Evolutionary conservation across 2,797 vertebrate species (phyloP).

Genomic region (Darevskia nairensis): DNA sequence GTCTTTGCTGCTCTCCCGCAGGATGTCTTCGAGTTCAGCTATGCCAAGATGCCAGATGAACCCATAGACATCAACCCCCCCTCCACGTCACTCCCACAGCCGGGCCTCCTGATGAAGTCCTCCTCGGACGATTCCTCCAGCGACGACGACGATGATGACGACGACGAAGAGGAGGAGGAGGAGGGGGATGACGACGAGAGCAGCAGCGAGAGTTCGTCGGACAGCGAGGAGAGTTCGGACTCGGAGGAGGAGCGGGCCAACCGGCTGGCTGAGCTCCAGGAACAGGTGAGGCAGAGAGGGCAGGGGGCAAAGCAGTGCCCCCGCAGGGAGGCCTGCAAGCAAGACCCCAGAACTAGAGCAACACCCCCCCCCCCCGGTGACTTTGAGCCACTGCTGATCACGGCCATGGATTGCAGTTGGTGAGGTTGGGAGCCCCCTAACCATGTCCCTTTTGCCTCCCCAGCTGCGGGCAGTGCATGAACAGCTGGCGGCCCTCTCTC

Average conservation of each 20-base stretch:
- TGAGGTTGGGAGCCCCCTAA: fast-evolving
- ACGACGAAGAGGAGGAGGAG: fast-evolving
- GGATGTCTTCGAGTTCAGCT: slow-evolving; percentile 96
- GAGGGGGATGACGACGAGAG: slow-evolving; percentile 69
- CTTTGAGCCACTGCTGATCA: no score
- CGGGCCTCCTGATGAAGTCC: slow-evolving; percentile 81
- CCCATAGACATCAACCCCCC: slow-evolving; percentile 79
- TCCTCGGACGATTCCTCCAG: slow-evolving; percentile 92
- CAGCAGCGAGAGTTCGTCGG: slow-evolving; percentile 90
- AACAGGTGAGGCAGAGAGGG: slow-evolving; percentile 83
- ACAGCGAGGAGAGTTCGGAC: slow-evolving; percentile 89
- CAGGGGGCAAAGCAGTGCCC: no score
- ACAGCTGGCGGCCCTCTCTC: slow-evolving; percentile 92
- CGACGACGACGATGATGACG: slow-evolving; percentile 82
- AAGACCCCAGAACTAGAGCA: no score
- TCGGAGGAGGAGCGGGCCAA: slow-evolving; percentile 93
- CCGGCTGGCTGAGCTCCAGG: slow-evolving; percentile 92
- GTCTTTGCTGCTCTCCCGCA: slow-evolving; percentile 49
- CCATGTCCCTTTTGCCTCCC: not conserved
- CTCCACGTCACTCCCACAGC: slow-evolving; percentile 55
- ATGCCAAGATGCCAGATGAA: slow-evolving; percentile 96
- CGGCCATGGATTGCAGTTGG: not conserved
- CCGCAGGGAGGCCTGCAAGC: no score
- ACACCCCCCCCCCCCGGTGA: no score
- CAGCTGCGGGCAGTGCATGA: slow-evolving; percentile 93